Conservation (phyloP, 2,113 vertebrate species). For the Coptodon bakossiorum region DNA sequence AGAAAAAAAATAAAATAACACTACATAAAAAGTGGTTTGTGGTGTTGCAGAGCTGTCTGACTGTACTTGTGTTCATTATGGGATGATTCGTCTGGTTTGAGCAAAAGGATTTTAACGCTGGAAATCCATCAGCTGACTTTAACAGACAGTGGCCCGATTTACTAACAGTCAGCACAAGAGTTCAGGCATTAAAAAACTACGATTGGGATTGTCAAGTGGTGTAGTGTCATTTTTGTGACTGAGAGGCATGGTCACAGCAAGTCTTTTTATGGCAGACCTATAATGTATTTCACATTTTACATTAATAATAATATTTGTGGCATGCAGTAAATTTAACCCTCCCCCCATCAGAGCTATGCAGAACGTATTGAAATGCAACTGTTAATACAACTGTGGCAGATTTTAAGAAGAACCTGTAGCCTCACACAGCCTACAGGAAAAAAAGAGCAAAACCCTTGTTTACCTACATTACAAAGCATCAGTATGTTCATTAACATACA, state of each 20-base stretch:
- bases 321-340: background rate
- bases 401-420: background rate
- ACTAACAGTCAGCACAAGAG: background rate
- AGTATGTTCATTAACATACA: background rate
- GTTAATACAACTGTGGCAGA: background rate
- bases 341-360: background rate
- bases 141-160: background rate
- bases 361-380: background rate
- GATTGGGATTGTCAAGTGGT: background rate
- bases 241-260: background rate
- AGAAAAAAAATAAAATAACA: too few species aligned
- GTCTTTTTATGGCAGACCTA: background rate
- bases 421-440: background rate
- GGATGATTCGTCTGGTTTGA: background rate
- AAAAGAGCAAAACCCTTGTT: background rate
- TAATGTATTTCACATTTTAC: background rate
- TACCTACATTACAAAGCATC: background rate
- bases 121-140: background rate
- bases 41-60: background rate
- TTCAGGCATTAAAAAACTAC: background rate
- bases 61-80: background rate
- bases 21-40: background rate
- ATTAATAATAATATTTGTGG: background rate
- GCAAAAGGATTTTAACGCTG: background rate
- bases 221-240: background rate